A percentile compares a stretch with the other conserved stretches of the same genome.
Evolutionary conservation across 2,113 vertebrate genomes (phyloP).

Genomic region (Genyomyrus donnyi): DNA sequence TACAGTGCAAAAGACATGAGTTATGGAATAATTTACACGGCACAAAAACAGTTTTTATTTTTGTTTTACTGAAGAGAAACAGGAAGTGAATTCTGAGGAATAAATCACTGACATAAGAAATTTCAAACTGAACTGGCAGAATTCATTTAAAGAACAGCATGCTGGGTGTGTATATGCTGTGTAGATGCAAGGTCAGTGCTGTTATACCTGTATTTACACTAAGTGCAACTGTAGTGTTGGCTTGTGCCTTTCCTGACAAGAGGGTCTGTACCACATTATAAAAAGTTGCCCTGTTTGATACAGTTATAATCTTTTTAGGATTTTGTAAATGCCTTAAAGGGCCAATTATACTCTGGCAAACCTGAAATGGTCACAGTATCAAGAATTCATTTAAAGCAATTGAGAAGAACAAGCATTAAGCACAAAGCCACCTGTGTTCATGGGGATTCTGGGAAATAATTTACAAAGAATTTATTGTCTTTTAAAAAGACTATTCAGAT

Average conservation of each 20-base stretch:
- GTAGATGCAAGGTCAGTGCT: neutral
- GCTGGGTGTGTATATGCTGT: neutral
- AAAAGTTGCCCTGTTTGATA: neutral
- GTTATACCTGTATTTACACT: neutral
- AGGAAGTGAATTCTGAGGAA: neutral
- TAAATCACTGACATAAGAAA: neutral
- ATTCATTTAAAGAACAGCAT: neutral
- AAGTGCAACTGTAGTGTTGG: neutral
- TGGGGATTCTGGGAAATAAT: neutral
- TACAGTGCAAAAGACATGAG: no score
- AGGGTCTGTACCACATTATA: neutral
- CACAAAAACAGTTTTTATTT: neutral
- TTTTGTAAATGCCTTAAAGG: neutral
- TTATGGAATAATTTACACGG: neutral
- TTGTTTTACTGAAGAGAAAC: neutral
- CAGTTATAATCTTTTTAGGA: neutral
- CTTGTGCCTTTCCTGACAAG: neutral
- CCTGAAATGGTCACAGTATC: neutral
- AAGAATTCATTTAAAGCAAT: neutral
- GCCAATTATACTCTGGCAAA: neutral
- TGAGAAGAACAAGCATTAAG: neutral
- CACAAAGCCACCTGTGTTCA: neutral
- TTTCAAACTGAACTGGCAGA: neutral
- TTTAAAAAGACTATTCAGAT: neutral
- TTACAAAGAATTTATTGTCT: neutral